phyloP scores from a whole-genome alignment of 2,888 invertebrate genomes.

The Drosophila kanekoi region DNA sequence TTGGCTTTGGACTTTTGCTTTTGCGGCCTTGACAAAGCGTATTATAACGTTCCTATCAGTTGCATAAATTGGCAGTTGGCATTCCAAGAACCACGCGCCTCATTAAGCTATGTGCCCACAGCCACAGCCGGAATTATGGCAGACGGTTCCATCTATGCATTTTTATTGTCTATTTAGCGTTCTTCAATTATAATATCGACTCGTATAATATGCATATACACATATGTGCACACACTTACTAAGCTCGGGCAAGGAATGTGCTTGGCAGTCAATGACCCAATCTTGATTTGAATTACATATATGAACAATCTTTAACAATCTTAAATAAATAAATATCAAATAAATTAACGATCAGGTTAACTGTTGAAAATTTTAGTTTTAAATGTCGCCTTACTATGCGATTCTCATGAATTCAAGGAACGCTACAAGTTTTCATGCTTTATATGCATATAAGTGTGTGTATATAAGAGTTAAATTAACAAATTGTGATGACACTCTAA shows the following conservation, averaged over 20 bases:
- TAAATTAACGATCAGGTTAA: no score
- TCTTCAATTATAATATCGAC: background rate
- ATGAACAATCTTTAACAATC: background rate
- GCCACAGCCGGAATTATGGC: conserved; percentile 36
- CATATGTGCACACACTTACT: background rate
- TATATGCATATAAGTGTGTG: no score
- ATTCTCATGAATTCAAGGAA: no score
- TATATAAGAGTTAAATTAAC: no score
- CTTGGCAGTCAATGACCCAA: conserved; percentile 43
- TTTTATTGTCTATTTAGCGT: conserved; percentile 55
- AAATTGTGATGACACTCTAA: no score
- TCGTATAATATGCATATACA: background rate
- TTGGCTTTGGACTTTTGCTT: conserved; percentile 8
- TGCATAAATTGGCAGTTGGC: conserved; percentile 54
- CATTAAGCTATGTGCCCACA: conserved; percentile 29
- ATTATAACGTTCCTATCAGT: conserved; percentile 8
- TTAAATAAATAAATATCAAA: no score
- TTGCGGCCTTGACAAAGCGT: conserved; percentile 41
- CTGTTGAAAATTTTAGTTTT: no score
- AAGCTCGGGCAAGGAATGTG: background rate
- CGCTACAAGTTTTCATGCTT: no score
- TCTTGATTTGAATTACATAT: conserved; percentile 1
- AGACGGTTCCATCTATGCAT: conserved; percentile 39
- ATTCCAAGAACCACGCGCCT: conserved; percentile 37
- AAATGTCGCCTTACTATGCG: no score